Percentiles rank a stretch among this genome's conserved stretches.
phyloP scores from a whole-genome alignment of 1,140 invertebrate genomes.

The Arctopsyche grandis region DNA sequence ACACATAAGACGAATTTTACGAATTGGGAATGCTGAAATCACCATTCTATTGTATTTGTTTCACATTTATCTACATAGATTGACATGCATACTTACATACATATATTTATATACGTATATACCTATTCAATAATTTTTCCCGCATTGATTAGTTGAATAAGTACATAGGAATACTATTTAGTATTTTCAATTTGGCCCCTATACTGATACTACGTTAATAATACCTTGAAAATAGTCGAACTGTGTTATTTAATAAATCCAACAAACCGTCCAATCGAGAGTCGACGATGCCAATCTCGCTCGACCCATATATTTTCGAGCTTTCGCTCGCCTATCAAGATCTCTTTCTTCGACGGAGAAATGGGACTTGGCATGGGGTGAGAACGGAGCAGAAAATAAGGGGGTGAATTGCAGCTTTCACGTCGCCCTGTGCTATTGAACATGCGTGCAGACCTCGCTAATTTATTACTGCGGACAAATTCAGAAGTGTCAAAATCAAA shows the following conservation, averaged over 20 bases:
- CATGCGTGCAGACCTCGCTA: too few relatives aligned
- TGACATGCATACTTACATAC: not conserved
- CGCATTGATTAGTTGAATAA: not conserved
- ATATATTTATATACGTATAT: not conserved
- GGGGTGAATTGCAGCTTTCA: not conserved
- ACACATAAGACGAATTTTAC: too few relatives aligned
- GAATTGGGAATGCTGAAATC: too few relatives aligned
- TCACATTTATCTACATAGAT: not conserved
- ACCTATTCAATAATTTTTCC: not conserved
- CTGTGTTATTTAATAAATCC: slow-evolving; percentile 17
- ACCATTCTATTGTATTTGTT: too few relatives aligned
- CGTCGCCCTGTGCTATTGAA: not conserved
- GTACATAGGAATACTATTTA: not conserved
- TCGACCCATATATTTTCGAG: not conserved
- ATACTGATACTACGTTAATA: not conserved
- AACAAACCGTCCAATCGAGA: not conserved
- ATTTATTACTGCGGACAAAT: slow-evolving; percentile 25
- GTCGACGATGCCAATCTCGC: slow-evolving; percentile 2
- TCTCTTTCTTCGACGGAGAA: not conserved
- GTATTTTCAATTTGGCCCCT: too few relatives aligned
- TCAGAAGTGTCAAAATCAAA: not conserved
- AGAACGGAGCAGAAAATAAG: not conserved
- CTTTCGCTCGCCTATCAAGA: not conserved
- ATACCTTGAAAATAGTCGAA: not conserved
- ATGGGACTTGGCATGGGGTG: too few relatives aligned